Percentiles rank a stretch among this genome's conserved stretches.
Conservation (phyloP, 2,797 vertebrate species). For the Ambastaia sidthimunki region DNA sequence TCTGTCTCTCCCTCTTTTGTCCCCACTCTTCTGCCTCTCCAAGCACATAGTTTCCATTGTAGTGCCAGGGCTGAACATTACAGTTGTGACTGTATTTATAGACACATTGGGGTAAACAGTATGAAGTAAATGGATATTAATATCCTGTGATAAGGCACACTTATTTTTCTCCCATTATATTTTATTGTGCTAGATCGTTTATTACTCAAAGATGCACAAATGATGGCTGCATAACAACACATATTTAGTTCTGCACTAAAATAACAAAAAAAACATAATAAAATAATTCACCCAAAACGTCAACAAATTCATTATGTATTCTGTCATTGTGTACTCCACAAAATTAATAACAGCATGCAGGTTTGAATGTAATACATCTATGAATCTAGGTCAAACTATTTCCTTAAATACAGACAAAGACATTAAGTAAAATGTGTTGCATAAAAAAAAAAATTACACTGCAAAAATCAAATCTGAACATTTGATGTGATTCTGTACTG, state of each 20-base stretch:
- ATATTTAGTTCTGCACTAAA: neutral
- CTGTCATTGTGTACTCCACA: neutral
- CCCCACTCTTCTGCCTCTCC: neutral
- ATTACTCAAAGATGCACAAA: neutral
- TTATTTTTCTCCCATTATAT: neutral
- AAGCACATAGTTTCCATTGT: constrained; percentile 60
- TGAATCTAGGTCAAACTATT: neutral
- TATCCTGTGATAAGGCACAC: constrained; percentile 45
- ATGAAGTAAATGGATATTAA: neutral
- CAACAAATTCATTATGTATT: neutral
- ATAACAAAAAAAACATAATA: neutral
- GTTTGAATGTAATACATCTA: neutral
- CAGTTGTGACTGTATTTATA: constrained; percentile 68
- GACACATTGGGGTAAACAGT: constrained; percentile 50
- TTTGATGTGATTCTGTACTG: neutral
- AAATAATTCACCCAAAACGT: neutral
- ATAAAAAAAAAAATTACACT: neutral
- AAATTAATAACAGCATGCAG: neutral
- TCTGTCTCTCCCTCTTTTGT: constrained; percentile 16
- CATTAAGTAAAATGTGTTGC: neutral
- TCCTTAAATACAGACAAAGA: neutral
- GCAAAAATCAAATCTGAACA: neutral
- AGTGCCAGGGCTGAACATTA: constrained; percentile 49
- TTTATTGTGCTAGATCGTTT: neutral
- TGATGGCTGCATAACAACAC: neutral